phyloP scores from a whole-genome alignment of 2,888 invertebrate genomes.

The Nomada fucata region DNA sequence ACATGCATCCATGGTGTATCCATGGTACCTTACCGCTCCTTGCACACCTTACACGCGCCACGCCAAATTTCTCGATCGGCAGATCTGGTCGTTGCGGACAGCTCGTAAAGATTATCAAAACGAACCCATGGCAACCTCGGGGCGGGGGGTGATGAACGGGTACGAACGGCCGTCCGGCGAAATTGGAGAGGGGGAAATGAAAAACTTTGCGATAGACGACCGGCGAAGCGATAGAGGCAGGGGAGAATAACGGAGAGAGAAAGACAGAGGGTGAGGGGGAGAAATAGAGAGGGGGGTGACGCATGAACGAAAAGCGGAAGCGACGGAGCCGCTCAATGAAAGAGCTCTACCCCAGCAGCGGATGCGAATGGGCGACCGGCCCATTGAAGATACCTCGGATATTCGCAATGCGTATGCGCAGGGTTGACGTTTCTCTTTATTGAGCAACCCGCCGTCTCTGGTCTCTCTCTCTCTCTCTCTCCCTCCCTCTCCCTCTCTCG shows the following conservation, averaged over 20 bases:
- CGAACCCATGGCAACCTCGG: background rate
- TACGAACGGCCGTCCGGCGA: background rate
- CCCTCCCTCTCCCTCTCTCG: background rate
- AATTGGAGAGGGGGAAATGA: slow-evolving; percentile 15
- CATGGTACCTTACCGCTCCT: no score
- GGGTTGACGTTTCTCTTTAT: slow-evolving; percentile 69
- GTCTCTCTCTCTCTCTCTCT: background rate
- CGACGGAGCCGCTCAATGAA: slow-evolving; percentile 80
- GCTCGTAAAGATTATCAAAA: no score
- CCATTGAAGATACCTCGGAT: slow-evolving; percentile 77
- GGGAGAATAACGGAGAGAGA: slow-evolving; percentile 31
- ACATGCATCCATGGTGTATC: no score
- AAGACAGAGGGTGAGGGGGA: slow-evolving; percentile 47
- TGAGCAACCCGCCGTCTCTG: slow-evolving; percentile 55
- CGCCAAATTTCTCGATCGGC: no score
- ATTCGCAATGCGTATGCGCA: slow-evolving; percentile 76
- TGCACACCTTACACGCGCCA: no score
- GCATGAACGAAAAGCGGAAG: slow-evolving; percentile 80
- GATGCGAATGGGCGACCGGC: slow-evolving; percentile 80
- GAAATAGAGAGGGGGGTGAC: slow-evolving; percentile 48
- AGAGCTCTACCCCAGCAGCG: slow-evolving; percentile 75
- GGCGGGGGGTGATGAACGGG: background rate
- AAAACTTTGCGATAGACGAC: slow-evolving; percentile 7
- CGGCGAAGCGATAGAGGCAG: slow-evolving; percentile 15
- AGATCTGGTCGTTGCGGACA: no score